Base-by-base conservation (phyloP, 2,888 invertebrate genomes). In the Amiota communis region DNA sequence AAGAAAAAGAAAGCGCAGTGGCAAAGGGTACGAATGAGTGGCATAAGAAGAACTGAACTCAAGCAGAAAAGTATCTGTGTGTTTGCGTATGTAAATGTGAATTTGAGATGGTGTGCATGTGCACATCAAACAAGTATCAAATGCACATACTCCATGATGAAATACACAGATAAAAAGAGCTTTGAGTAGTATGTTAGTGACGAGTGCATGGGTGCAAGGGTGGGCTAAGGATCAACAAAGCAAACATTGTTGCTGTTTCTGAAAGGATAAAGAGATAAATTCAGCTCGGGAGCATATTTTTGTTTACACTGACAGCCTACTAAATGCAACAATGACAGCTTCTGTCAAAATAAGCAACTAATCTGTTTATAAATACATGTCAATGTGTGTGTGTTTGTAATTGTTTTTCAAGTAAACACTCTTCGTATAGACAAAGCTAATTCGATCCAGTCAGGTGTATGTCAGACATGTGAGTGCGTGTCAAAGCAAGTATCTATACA, bases 301-400 rank as follows among this genome's bases (percentile, higher is more conserved):
- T 84, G 81, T 74, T 79, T 83, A 77, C 75, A 73, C 75, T 75
- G 76, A 59, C 70, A 70, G 76, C 78, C 56, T 72, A 74, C 81
- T 78, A 78, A 83, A 79, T 80, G 79, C 81, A 82, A 80, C 84
- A 80, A 81, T 81, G 81, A 81, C 84, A 84, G 84, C 83, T 80
- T 64, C 81, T 83, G 81, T 84, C 83, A 83, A 83, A 84, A 83
- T 83, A 83, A 78, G 76, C 83, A 78, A 83, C 83, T 82, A 82
- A 82, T 82, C 82, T 81, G 76, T 69, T 69, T 70, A 59, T 57
- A 47, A 57, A 36, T 67, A 9, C 20, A 8, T 67, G 11, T 36
- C 15, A 48, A 17, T 13, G 9, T 36, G 15, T 1, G 10, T 13
- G 20, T 10, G n/a, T 70, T n/a, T 59, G 70, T 51, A 67, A 51